Conservation (phyloP, 2,888 invertebrate genomes). For the Cephus spinipes region DNA sequence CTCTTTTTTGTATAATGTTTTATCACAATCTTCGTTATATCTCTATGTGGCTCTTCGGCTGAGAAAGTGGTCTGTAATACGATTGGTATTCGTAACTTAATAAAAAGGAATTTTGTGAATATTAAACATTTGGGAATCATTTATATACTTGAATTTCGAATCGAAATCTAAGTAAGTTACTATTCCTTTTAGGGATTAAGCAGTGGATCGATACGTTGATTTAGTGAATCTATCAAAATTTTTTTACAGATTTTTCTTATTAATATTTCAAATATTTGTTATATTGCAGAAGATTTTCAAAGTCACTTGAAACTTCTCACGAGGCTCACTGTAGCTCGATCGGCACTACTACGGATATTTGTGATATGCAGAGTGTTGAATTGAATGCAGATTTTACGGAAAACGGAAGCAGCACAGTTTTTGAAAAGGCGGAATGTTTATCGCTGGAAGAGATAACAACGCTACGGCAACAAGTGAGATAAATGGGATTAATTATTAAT, state of each 20-base stretch:
- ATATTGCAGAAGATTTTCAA: conserved; percentile 30
- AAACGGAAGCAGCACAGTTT: conserved; percentile 24
- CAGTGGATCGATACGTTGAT: no score
- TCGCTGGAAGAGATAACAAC: conserved; percentile 23
- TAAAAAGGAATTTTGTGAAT: conserved; percentile 22
- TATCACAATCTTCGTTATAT: conserved; percentile 3
- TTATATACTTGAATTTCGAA: conserved; percentile 41
- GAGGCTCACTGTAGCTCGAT: conserved; percentile 25
- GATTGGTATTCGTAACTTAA: conserved; percentile 34
- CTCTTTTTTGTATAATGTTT: conserved; percentile 15
- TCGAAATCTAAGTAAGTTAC: conserved; percentile 18
- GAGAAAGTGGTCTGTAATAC: background rate
- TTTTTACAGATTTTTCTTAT: no score
- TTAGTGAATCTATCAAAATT: no score
- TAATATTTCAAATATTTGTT: background rate
- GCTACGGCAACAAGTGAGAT: conserved; percentile 39
- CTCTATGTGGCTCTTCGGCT: background rate
- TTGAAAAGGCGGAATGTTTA: conserved; percentile 24
- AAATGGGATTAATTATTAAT: background rate
- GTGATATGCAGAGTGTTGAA: conserved; percentile 49
- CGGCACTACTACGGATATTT: conserved; percentile 24
- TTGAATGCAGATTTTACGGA: conserved; percentile 30
- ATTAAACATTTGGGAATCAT: conserved; percentile 38
- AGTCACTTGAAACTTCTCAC: conserved; percentile 30
- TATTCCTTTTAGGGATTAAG: background rate